Base-by-base conservation (phyloP, 1,140 invertebrate species). In the Neelides sp. region DNA sequence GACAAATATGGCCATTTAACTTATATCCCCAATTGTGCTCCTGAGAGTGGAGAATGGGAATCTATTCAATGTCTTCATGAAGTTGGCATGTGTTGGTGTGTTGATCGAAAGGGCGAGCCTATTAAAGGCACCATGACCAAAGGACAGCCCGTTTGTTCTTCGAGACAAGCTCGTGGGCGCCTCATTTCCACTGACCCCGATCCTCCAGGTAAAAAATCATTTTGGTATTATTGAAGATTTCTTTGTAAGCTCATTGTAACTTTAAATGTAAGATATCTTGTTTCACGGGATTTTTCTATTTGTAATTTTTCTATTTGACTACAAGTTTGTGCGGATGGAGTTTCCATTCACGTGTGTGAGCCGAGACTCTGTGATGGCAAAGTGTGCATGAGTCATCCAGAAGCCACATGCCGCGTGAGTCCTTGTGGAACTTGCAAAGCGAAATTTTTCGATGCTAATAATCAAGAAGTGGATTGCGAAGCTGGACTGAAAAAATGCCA, bases 11-110 rank as follows among this genome's bases (percentile, higher is more conserved):
- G 79, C 19, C 80, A 82, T 61, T 73, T 80, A 0, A 79, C 75
- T 34, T 83, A 82, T 64, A 71, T 77, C 36, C 83, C 83, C 0
- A 75, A 77, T 44, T 89, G 85, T 61, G 78, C 83, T 61, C 68
- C 73, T 10, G 69, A 74, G 26, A 78, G 70, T 2, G 85, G 85
- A 0, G 76, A 74, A 35, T 90, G 85, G 85, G 78, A 83, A 55
- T 67, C 81, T 0, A 75, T 86, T 2, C 85, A 89, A 64, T 89
- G 85, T 65, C 72, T 88, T 61, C 77, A 81, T 41, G 79, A 82
- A 59, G 76, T 85, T 51, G 77, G 77, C 4, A 78, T 89, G 0
- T 88, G 85, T 63, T 89, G 85, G 84, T 89, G 85, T 64, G 84
- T 86, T 0, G 81, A 79, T 52, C 76, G 76, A 12, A 76, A 81